Conservation (phyloP, 1,140 invertebrate species). For the Heliconius eleuchia region DNA sequence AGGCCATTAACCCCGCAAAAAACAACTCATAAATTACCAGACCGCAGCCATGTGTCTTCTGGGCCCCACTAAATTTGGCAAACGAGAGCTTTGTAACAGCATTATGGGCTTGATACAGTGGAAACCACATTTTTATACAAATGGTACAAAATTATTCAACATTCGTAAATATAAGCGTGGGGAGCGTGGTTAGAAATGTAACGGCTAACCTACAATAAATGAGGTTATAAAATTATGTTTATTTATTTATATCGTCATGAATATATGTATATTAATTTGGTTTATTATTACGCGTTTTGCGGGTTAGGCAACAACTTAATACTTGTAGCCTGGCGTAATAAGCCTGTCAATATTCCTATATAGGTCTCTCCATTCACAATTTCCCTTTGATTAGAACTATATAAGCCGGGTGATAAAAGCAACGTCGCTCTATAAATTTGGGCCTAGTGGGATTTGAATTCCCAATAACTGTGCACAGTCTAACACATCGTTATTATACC, state of each 20-base stretch:
- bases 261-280: not conserved
- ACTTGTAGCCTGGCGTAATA: too few relatives aligned
- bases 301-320: not conserved
- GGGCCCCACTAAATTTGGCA: conserved; percentile 38
- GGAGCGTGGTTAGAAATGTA: conserved; percentile 15
- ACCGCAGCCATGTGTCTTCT: conserved; percentile 39
- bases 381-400: too few relatives aligned
- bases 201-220: conserved; percentile 9
- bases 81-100: conserved; percentile 38
- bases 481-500: too few relatives aligned
- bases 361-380: too few relatives aligned
- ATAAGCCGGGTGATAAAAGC: too few relatives aligned
- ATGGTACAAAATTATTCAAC: conserved; percentile 31
- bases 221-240: not conserved
- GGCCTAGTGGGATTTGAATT: too few relatives aligned
- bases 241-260: not conserved
- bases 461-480: too few relatives aligned
- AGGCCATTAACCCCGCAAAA: conserved; percentile 44
- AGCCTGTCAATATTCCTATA: too few relatives aligned
- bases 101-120: conserved; percentile 38
- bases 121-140: conserved; percentile 40
- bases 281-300: not conserved
- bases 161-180: conserved; percentile 30
- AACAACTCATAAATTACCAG: conserved; percentile 44
- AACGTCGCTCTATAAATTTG: too few relatives aligned